Conservation (phyloP, 2,113 vertebrate species). For the Tautogolabrus adspersus region DNA sequence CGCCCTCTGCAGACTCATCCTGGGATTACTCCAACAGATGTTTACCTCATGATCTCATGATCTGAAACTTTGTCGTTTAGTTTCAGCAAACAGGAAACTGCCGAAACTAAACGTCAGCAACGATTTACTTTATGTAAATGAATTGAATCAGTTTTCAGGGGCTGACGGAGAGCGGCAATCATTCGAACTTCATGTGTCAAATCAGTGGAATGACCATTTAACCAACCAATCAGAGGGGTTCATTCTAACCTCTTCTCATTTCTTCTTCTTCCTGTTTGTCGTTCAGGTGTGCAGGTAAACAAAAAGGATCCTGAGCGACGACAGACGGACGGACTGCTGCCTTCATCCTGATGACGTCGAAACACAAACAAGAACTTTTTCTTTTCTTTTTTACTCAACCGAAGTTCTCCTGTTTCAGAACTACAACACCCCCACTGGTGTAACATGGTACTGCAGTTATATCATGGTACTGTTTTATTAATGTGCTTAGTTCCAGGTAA, state of each 20-base stretch:
- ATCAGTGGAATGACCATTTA: no score
- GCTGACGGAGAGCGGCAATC: no score
- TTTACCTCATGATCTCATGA: no score
- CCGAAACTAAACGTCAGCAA: no score
- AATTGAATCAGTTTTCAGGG: no score
- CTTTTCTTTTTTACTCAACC: background rate
- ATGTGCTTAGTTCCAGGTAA: no score
- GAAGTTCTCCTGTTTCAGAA: background rate
- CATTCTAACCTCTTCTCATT: background rate
- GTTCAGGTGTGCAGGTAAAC: constrained; percentile 59
- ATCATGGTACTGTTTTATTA: background rate
- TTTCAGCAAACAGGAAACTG: no score
- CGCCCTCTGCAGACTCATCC: no score
- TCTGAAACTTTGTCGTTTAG: no score
- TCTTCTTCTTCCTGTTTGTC: background rate
- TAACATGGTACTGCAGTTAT: background rate
- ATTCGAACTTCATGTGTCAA: no score
- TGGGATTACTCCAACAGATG: no score
- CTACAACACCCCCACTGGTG: background rate
- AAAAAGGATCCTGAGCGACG: constrained; percentile 65
- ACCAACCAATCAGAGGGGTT: background rate
- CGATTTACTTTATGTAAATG: no score
- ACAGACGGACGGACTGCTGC: background rate
- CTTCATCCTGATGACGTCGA: background rate
- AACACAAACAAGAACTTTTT: background rate